Percentiles rank a stretch among this genome's conserved stretches.
Conservation (phyloP, 1,140 invertebrate genomes). For the Helicoverpa armigera region DNA sequence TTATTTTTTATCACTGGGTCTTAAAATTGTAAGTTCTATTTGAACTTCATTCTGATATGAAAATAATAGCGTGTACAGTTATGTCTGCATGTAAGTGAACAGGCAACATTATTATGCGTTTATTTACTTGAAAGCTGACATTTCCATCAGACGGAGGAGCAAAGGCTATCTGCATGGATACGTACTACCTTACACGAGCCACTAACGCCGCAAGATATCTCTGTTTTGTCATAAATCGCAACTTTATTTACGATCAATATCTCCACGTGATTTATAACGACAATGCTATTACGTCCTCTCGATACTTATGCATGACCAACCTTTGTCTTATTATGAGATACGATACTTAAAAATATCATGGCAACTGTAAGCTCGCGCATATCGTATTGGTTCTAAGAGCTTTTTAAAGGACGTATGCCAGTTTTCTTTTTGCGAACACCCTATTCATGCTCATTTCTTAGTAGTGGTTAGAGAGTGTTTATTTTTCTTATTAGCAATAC, state of each 20-base stretch:
- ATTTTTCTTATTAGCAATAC: constrained; percentile 6
- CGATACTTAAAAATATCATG: constrained; percentile 27
- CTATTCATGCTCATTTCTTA: constrained; percentile 14
- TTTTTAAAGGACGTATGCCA: background rate
- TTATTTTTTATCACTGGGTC: too few species aligned
- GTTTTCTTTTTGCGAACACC: constrained; percentile 17
- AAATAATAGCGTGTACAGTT: constrained; percentile 16
- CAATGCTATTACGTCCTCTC: constrained; percentile 64
- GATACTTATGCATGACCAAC: constrained; percentile 51
- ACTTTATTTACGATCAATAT: constrained; percentile 81
- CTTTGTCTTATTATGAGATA: constrained; percentile 49
- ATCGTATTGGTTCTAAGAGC: background rate
- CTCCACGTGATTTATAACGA: constrained; percentile 73
- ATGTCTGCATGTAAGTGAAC: constrained; percentile 30
- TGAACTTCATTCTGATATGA: background rate
- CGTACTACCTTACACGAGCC: constrained; percentile 45
- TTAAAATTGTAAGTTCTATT: too few species aligned
- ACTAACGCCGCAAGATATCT: constrained; percentile 62
- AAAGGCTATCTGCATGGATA: constrained; percentile 59
- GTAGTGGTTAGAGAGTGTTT: constrained; percentile 11
- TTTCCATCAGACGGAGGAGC: constrained; percentile 60
- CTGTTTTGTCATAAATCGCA: constrained; percentile 76
- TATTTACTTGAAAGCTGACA: constrained; percentile 65
- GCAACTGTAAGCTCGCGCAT: background rate
- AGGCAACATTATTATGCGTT: constrained; percentile 57